These are phyloP conservation scores for Chloroceryle inda DNA, from an alignment of 2,797 vertebrate species.

Conservation along the genomic window DNA sequence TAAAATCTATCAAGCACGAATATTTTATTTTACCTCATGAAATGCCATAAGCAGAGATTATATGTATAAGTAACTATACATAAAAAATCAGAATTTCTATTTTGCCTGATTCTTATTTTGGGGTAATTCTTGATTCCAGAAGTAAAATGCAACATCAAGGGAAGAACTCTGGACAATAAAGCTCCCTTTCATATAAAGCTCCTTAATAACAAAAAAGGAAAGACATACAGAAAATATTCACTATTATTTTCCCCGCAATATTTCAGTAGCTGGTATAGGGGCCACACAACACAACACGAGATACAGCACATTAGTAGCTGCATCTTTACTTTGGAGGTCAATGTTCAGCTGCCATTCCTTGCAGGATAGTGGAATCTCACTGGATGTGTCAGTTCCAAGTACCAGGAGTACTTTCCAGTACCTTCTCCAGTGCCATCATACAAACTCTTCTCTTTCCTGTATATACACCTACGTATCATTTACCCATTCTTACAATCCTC, in stretches of 20 bases:
- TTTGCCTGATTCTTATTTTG: neutral
- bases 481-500: neutral
- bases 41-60: neutral
- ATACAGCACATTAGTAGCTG: neutral
- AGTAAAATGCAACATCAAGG: neutral
- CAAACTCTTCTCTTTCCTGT: neutral
- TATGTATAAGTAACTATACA: neutral
- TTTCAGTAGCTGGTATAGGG: neutral
- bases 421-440: neutral
- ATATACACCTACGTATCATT: no score
- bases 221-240: neutral
- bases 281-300: neutral
- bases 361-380: neutral
- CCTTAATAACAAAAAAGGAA: neutral
- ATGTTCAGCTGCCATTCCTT: neutral
- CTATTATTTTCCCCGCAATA: neutral
- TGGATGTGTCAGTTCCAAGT: neutral
- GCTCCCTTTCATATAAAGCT: neutral
- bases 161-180: neutral
- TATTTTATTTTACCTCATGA: neutral
- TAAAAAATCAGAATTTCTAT: neutral
- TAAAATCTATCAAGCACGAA: neutral
- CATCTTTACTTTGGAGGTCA: neutral
- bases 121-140: neutral
- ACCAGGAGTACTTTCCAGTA: neutral